Percentiles rank a stretch among this genome's conserved stretches.
phyloP scores from a whole-genome alignment of 2,888 invertebrate genomes.

The Tiliacea citrago region DNA sequence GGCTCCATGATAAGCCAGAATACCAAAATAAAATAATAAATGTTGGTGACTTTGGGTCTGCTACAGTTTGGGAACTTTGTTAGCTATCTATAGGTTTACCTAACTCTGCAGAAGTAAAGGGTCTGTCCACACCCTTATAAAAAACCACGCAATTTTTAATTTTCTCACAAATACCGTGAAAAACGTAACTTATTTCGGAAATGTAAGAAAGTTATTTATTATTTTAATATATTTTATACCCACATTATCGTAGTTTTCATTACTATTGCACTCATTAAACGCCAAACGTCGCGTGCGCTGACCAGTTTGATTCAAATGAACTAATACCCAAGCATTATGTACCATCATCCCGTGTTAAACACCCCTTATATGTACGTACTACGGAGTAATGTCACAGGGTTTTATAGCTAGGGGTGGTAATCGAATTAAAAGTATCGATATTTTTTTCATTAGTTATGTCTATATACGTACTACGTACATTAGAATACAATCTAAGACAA shows the following conservation, averaged over 20 bases:
- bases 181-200: neutral
- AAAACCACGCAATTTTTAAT: neutral
- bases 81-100: too few relatives aligned
- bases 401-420: conserved; percentile 46
- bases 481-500: neutral
- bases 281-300: conserved; percentile 32
- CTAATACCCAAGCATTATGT: conserved; percentile 47
- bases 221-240: neutral
- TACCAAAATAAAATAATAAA: too few relatives aligned
- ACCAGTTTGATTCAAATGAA: conserved; percentile 43
- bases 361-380: conserved; percentile 47
- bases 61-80: neutral
- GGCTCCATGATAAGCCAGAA: neutral
- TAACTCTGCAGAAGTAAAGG: neutral
- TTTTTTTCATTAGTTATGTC: too few relatives aligned
- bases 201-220: neutral
- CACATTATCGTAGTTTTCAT: conserved; percentile 13
- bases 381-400: conserved; percentile 47
- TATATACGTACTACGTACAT: neutral
- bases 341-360: conserved; percentile 55
- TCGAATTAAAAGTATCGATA: conserved; percentile 14
- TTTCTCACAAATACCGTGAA: neutral
- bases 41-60: neutral
- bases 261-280: conserved; percentile 34
- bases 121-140: neutral